Evolutionary conservation across 2,888 invertebrate species (phyloP), one percentile per base, ranked within the genome.

Genomic region (Spodoptera exigua): DNA sequence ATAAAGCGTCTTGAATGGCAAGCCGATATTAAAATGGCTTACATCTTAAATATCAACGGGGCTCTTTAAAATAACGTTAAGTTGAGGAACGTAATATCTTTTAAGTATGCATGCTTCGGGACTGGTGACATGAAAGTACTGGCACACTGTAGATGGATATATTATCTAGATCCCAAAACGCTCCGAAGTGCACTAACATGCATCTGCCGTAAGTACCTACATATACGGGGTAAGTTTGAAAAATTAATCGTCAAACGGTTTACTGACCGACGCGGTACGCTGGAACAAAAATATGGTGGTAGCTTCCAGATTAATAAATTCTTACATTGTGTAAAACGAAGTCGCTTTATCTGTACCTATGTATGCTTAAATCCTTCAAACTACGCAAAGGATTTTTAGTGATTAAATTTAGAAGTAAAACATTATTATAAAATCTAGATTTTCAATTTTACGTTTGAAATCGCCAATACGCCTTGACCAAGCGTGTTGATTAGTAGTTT

Each of bases 21-120:
- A 80, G 74, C 79, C 79, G 75, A 83, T 84, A 85, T 85, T 85
- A 80, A 85, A 85, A 85, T 83, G 76, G 81, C 79, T 84, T 73
- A 79, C 74, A 74, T 78, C 78, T 79, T 72, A 70, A 79, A 78
- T 74, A 75, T 75, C 71, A 67, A 65, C 74, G 74, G 62, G 49
- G 56, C 70, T 62, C 58, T 70, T 70, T 72, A 75, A 70, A 74
- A 76, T 73, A 74, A 79, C 64, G 66, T 69, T 61, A 59, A 67
- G 66, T 65, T 70, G 55, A 54, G 74, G 70, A 71, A 73, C 66
- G 74, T 73, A 77, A 81, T 80, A 79, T 74, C 56, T 73, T 77
- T 74, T 66, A 75, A 73, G 65, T 64, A 68, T 68, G 61, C 61
- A 53, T 68, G 52, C 66, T 57, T 51, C 45, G 61, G 57, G 36